Conservation (phyloP, 2,888 invertebrate genomes). For the Lepidonotus clava region DNA sequence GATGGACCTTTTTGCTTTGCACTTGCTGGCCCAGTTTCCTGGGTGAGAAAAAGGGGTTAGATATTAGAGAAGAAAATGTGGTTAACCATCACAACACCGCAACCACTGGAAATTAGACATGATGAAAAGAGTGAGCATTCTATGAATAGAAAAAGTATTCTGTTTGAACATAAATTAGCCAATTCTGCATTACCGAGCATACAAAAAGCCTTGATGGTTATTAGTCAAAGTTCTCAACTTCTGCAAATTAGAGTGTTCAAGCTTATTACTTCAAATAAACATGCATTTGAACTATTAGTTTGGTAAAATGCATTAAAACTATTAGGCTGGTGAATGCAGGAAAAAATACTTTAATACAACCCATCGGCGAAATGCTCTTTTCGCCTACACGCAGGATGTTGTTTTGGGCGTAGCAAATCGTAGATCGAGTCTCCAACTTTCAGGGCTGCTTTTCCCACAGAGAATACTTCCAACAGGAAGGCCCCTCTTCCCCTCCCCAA, state of each 20-base stretch:
- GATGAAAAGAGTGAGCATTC: not conserved
- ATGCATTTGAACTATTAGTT: too few species aligned
- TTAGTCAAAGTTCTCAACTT: too few species aligned
- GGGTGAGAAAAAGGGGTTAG: conserved; percentile 7
- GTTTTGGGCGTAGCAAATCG: not conserved
- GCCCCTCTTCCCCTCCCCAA: not conserved
- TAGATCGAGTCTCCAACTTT: not conserved
- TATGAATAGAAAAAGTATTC: not conserved
- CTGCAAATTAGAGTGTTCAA: too few species aligned
- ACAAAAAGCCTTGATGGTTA: too few species aligned
- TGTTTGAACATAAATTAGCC: not conserved
- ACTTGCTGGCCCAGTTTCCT: conserved; percentile 35
- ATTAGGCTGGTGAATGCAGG: too few species aligned
- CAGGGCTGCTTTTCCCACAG: not conserved
- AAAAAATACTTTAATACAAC: too few species aligned
- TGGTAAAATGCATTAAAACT: too few species aligned
- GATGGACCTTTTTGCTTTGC: not conserved
- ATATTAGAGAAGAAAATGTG: conserved; percentile 19
- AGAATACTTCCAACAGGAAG: too few species aligned
- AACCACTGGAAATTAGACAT: not conserved
- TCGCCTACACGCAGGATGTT: not conserved
- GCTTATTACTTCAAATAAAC: too few species aligned
- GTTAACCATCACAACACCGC: conserved; percentile 9
- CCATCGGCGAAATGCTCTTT: too few species aligned
- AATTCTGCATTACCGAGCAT: too few species aligned